Evolutionary conservation across 2,888 invertebrate species (phyloP).

Genomic region (Lycophotia porphyrea): DNA sequence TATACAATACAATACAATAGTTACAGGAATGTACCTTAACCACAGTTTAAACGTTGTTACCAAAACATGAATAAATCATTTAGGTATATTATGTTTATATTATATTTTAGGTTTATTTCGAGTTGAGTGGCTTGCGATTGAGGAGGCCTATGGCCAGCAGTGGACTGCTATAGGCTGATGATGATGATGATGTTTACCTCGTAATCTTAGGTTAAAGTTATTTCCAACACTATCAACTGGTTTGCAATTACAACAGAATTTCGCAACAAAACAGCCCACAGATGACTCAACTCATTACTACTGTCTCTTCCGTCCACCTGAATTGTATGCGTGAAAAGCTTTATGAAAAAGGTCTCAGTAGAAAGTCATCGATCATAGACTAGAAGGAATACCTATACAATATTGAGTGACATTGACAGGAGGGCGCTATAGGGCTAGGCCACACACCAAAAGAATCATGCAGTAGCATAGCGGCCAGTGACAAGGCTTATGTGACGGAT

Average conservation of each 20-base stretch:
- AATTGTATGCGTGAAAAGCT: not conserved
- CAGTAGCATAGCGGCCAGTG: not conserved
- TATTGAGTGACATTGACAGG: not conserved
- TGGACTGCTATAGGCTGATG: no score
- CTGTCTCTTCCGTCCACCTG: not conserved
- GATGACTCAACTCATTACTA: constrained; percentile 6
- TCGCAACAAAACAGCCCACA: constrained; percentile 3
- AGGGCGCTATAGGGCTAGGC: not conserved
- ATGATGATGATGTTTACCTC: no score
- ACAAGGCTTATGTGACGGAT: not conserved
- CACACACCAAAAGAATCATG: not conserved
- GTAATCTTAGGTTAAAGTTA: not conserved
- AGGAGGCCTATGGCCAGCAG: no score
- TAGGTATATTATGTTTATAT: no score
- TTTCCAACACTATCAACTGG: not conserved
- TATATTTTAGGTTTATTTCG: no score
- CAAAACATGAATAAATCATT: not conserved
- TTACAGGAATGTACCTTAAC: not conserved
- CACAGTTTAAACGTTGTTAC: not conserved
- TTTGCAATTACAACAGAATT: constrained; percentile 16
- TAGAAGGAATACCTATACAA: not conserved
- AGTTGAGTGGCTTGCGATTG: no score
- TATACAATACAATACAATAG: no score
- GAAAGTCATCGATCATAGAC: not conserved
- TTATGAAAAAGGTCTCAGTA: not conserved